Evolutionary conservation across 2,888 invertebrate species (phyloP), one percentile per base, ranked within the genome.

Genomic region (Parnassius glacialis): DNA sequence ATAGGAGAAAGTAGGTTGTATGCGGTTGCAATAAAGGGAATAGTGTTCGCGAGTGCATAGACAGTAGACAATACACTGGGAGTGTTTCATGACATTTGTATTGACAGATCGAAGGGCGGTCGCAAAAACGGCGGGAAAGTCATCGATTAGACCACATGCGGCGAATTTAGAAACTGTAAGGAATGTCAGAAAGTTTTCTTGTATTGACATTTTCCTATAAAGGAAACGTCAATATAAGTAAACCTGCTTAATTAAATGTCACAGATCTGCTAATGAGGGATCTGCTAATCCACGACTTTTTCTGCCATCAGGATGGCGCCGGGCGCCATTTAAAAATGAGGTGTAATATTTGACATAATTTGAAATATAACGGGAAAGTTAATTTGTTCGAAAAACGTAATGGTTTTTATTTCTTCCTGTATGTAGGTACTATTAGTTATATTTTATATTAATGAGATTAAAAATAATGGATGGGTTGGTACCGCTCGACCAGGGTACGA

Each of bases 51-150:
- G 74, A 70, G 78, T 73, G 75, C 75, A 70, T 69, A 20, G 34
- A 34, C 34, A 34, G 34, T 34, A 72, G 74, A 80, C 78, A 79
- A 80, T 70, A 64, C 64, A 55, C 57, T 74, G 77, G 78, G 80
- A 70, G 79, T 75, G 75, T 75, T 74, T 72, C 73, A 72, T 77
- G 79, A 66, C 77, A 80, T 79, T 79, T 74, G 68, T 70, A 74
- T 70, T 72, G 72, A 74, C 73, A 74, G 64, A 67, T 65, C 61
- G 64, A 71, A 72, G 66, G 68, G 72, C 68, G 70, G 61, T 61
- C 64, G 61, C 67, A 64, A 60, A 64, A 68, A 63, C 47, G 57
- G 64, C 60, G 72, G 75, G 74, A 78, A 78, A 74, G 74, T 71
- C 57, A 59, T 59, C 64, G 50, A 62, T 65, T 65, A 65, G 64